These are phyloP conservation scores for Ganaspis brasiliensis DNA, from an alignment of 2,888 invertebrate species.

Conservation along the genomic window DNA sequence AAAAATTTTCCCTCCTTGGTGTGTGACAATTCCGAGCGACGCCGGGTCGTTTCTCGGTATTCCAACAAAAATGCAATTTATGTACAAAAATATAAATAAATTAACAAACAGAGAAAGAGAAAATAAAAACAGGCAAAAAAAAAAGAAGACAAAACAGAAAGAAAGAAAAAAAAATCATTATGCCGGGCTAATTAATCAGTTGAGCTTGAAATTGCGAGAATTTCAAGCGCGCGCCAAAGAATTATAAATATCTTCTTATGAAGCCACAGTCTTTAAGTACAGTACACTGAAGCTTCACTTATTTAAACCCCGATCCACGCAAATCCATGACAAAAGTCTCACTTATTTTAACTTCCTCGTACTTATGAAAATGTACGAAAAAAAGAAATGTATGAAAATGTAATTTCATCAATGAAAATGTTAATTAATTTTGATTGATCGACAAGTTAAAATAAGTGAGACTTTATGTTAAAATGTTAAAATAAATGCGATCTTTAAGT, in stretches of 20 bases:
- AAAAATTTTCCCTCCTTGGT: not conserved
- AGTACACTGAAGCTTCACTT: too few species aligned
- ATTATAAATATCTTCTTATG: slow-evolving; percentile 64
- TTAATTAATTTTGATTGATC: too few species aligned
- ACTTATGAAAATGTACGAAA: too few species aligned
- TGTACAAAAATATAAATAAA: slow-evolving; percentile 58
- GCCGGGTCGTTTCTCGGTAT: slow-evolving; percentile 3
- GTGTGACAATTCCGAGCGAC: not conserved
- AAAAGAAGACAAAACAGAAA: slow-evolving; percentile 63
- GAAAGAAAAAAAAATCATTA: slow-evolving; percentile 54
- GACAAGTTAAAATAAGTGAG: too few species aligned
- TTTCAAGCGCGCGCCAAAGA: slow-evolving; percentile 51
- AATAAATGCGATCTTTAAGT: too few species aligned
- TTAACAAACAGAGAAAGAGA: slow-evolving; percentile 58
- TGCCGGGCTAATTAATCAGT: slow-evolving; percentile 57
- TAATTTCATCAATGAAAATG: too few species aligned
- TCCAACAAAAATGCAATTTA: slow-evolving; percentile 58
- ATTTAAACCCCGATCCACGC: too few species aligned
- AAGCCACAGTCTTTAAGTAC: slow-evolving; percentile 77
- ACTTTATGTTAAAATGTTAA: too few species aligned
- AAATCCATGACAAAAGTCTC: too few species aligned
- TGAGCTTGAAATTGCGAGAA: slow-evolving; percentile 41
- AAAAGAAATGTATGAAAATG: too few species aligned
- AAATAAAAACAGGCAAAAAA: slow-evolving; percentile 54
- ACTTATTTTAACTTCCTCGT: too few species aligned